phyloP scores from a whole-genome alignment of 2,113 vertebrate genomes.

The Sula dactylatra region DNA sequence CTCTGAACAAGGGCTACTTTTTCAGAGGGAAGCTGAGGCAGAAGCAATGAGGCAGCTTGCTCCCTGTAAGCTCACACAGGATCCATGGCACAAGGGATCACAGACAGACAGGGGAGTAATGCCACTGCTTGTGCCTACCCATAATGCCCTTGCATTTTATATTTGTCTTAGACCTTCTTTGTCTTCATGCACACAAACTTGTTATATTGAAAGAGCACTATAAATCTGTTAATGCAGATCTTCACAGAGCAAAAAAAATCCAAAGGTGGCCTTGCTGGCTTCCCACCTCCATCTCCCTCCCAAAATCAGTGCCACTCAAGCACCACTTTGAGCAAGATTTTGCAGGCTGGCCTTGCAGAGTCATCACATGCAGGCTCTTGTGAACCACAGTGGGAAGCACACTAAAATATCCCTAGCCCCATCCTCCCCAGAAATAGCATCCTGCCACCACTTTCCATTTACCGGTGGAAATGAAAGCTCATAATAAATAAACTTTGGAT shows the following conservation, averaged over 20 bases:
- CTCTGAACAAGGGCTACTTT: accelerated
- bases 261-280: neutral
- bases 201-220: neutral
- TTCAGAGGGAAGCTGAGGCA: neutral
- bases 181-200: neutral
- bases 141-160: accelerated
- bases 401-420: neutral
- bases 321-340: neutral
- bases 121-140: neutral
- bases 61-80: neutral
- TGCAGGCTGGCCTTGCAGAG: neutral
- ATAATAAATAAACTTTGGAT: neutral
- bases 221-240: neutral
- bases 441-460: neutral
- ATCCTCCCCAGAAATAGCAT: neutral
- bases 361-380: neutral
- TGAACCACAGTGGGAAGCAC: neutral
- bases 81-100: accelerated
- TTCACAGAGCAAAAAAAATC: neutral
- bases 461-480: neutral
- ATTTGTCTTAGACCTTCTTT: too few relatives aligned
- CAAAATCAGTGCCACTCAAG: neutral
- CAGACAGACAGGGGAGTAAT: neutral
- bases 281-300: neutral
- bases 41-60: neutral